Base-by-base conservation (phyloP, 2,113 vertebrate genomes). In the Hydrochoerus hydrochaeris region DNA sequence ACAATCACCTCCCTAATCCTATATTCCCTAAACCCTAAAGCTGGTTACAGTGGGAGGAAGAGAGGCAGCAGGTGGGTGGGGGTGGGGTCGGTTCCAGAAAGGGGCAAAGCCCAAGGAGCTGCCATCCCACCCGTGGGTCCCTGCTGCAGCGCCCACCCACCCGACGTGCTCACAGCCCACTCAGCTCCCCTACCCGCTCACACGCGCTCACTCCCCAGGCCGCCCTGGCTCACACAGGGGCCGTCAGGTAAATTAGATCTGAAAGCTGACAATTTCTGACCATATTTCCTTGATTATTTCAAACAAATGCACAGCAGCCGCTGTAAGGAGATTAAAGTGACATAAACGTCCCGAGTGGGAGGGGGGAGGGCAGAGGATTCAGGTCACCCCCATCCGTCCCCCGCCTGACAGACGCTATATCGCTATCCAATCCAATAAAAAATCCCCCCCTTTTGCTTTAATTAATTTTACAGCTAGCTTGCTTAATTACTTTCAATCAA, bases 401-500 rank as follows among this genome's bases (percentile, higher is more conserved):
- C 99, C 99, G 99, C 99, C 99, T 99, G 99, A 99, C 99, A 99
- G 99, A 99, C 99, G 99, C 99, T 99, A 99, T 99, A 99, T 99
- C 99, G 99, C 99, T 99, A 99, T 99, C 99, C 99, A 99, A 99
- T 99, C 99, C 99, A 99, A 99, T 99, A 99, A 99, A 99, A 99
- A 99, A 99, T 99, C 99, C 99, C 99, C 99, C 99, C 99, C 99
- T 99, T 99, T 99, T 99, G 99, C 99, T 99, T 99, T 99, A 99
- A 99, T 99, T 99, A 99, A 99, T 99, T 99, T 99, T 99, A 99
- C 99, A 99, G 99, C 99, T 99, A 99, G 99, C 99, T 99, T 99
- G 99, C 99, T 99, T 99, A 99, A 99, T 99, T 99, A 99, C 99
- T 99, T 99, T 99, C 99, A 99, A 99, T 99, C 99, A 99, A 99